These are phyloP conservation scores for Halichondria panicea DNA, from an alignment of 37 sponge, comb jelly and placozoan genomes.

Conservation along the genomic window DNA sequence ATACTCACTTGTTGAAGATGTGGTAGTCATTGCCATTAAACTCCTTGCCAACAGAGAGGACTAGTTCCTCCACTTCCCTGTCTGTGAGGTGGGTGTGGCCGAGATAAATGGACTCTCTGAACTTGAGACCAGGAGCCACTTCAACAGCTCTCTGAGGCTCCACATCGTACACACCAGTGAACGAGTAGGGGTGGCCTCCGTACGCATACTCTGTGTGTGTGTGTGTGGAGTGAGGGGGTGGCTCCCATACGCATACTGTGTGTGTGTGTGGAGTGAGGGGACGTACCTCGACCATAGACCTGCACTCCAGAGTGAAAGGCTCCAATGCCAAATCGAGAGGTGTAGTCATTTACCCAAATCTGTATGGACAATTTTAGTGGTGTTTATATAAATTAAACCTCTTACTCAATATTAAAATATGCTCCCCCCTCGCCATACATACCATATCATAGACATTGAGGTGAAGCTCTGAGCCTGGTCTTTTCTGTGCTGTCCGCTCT, in stretches of 20 bases:
- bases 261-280: background rate
- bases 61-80: conserved; percentile 12
- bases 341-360: conserved; percentile 21
- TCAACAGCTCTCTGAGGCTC: conserved; percentile 21
- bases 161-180: conserved; percentile 56
- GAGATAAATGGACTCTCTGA: conserved; percentile 23
- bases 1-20: conserved; percentile 33
- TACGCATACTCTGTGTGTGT: conserved; percentile 68
- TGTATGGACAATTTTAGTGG: background rate
- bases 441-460: conserved; percentile 62
- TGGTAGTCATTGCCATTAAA: conserved; percentile 52
- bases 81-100: conserved; percentile 29
- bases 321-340: conserved; percentile 38
- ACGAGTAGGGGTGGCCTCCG: conserved; percentile 50
- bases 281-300: conserved; percentile 41
- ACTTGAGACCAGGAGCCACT: conserved; percentile 1
- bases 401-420: background rate
- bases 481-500: background rate
- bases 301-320: conserved; percentile 55
- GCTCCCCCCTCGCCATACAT: background rate
- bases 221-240: conserved; percentile 25
- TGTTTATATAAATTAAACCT: background rate
- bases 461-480: conserved; percentile 13
- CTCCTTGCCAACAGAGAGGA: conserved; percentile 10
- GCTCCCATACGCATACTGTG: conserved; percentile 60